Evolutionary conservation across 2,888 invertebrate species (phyloP), one percentile per base, ranked within the genome.

Genomic region (Drosophila mimica): DNA sequence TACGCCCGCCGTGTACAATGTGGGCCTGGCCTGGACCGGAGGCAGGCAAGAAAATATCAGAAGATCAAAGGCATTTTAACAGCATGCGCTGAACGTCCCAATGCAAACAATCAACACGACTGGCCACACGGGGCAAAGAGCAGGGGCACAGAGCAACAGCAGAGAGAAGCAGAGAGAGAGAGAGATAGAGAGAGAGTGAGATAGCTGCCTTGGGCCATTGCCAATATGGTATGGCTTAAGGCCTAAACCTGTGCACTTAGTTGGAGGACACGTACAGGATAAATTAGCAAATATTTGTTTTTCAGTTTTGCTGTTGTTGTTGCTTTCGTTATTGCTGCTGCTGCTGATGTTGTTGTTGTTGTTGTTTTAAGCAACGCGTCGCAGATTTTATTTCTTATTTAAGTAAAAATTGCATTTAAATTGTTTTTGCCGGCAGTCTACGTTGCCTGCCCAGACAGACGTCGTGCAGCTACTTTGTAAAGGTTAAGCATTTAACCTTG

Each of bases 271-370:
- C 91, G 89, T 87, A 85, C 88, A 88, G 91, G 91, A 91, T 91
- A 90, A 90, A 90, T 90, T 91, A 90, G 91, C 90, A 91, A 90
- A 90, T 90, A 90, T 90, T 90, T 90, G 91, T 87, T 87, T 86
- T 81, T 72, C 71, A 74, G 79, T 78, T 67, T 61, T 49, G 52
- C 58, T 66, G 65, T 56, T 71, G 69, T 65, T 59, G 61, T 51
- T 65, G 63, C 28, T 57, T 54, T 49, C 31, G 52, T 20, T 69
- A 68, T 58, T 57, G 30, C 30, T 69, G 75, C 33, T 63, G 66
- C 34, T 68, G 58, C 15, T 54, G 63, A 58, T 76, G 81, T 56
- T 62, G 66, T 20, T 68, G 58, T 11, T 54, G 63, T 62, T 76
- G 81, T 58, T 62, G 66, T 20, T 53, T 60, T 33, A 64, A 46